Evolutionary conservation across 2,797 vertebrate genomes (phyloP).

Genomic region (Huso huso): DNA sequence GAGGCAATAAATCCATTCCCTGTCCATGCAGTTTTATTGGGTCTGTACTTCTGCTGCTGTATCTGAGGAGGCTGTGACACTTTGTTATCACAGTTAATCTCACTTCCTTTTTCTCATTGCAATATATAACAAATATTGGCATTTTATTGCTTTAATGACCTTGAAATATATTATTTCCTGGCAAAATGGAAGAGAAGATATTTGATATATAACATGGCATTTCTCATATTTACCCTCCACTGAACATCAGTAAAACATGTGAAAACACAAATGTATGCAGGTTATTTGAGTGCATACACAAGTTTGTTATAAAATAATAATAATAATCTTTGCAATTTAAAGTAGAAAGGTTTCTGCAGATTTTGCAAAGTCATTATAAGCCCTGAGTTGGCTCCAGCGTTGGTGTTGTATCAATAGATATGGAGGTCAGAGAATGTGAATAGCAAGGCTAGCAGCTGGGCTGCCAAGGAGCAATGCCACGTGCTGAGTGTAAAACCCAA

Average conservation of each 20-base stretch:
- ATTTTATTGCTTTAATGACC: constrained; percentile 24
- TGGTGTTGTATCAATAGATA: no score
- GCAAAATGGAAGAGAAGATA: constrained; percentile 34
- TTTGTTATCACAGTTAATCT: constrained; percentile 4
- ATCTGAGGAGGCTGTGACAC: not conserved
- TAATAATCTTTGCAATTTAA: not conserved
- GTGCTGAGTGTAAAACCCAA: no score
- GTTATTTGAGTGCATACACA: not conserved
- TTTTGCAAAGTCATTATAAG: no score
- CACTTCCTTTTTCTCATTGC: constrained; percentile 17
- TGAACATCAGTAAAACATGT: constrained; percentile 1
- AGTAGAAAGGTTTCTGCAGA: no score
- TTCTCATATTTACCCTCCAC: constrained; percentile 5
- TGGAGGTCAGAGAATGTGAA: no score
- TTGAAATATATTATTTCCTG: constrained; percentile 18
- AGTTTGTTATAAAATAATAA: not conserved
- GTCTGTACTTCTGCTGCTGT: not conserved
- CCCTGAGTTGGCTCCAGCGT: no score
- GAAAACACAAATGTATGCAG: no score
- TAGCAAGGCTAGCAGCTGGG: no score
- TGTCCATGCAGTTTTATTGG: not conserved
- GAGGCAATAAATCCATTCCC: not conserved
- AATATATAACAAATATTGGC: not conserved
- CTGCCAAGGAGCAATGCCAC: no score
- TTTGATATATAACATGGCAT: constrained; percentile 16